A percentile compares a stretch with the other conserved stretches of the same genome.
Evolutionary conservation across 2,888 invertebrate species (phyloP).

Genomic region (Spicauda simplicius): DNA sequence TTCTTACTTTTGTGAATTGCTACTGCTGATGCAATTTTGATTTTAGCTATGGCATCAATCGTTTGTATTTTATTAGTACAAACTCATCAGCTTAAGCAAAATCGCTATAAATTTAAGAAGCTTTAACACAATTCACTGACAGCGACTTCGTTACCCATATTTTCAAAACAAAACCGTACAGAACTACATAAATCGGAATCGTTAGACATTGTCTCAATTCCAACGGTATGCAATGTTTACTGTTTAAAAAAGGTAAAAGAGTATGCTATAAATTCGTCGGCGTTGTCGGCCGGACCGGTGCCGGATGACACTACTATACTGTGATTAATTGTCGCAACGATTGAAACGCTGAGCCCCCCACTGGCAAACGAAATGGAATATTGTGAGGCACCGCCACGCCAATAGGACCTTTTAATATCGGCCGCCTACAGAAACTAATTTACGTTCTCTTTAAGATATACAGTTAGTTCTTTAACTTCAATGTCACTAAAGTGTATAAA

Average conservation of each 20-base stretch:
- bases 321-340: slow-evolving; percentile 82
- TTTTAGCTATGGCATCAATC: background rate
- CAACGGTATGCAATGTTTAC: slow-evolving; percentile 40
- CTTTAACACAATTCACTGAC: slow-evolving; percentile 20
- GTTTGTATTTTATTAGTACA: background rate
- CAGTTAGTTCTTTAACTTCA: slow-evolving; percentile 45
- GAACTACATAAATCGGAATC: slow-evolving; percentile 34
- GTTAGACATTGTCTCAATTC: slow-evolving; percentile 42
- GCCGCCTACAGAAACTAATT: slow-evolving; percentile 71
- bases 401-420: slow-evolving; percentile 75
- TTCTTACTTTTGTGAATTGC: too few relatives aligned
- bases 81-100: background rate
- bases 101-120: slow-evolving; percentile 4
- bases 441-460: slow-evolving; percentile 53
- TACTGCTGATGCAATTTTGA: too few relatives aligned
- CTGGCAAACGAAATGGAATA: slow-evolving; percentile 82
- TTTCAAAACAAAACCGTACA: slow-evolving; percentile 8
- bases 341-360: slow-evolving; percentile 80
- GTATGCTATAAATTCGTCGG: slow-evolving; percentile 64
- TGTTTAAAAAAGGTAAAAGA: slow-evolving; percentile 51
- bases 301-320: slow-evolving; percentile 82
- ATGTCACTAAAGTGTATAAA: background rate
- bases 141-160: background rate
- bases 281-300: slow-evolving; percentile 62
- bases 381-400: slow-evolving; percentile 60